A percentile compares a stretch with the other conserved stretches of the same genome.
These are phyloP conservation scores for Thymelicus sylvestris DNA, from an alignment of 2,888 invertebrate genomes.

Conservation along the genomic window DNA sequence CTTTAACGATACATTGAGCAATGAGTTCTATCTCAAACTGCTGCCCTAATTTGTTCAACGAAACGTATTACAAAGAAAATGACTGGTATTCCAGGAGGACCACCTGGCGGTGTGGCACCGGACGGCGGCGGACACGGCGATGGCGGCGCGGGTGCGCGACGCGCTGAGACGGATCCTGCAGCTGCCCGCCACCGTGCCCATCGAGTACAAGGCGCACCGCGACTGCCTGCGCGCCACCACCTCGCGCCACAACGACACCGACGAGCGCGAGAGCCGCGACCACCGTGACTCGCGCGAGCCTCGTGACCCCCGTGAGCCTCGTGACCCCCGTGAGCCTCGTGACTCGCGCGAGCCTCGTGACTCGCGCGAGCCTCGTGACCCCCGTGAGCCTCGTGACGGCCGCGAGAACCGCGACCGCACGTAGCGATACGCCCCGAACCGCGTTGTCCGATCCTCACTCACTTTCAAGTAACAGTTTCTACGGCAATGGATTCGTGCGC, in stretches of 20 bases:
- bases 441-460: constrained; percentile 41
- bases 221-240: constrained; percentile 58
- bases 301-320: constrained; percentile 8
- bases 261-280: constrained; percentile 39
- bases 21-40: no score
- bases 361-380: constrained; percentile 3
- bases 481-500: background rate
- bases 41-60: no score
- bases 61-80: no score
- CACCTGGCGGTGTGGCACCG: constrained; percentile 98
- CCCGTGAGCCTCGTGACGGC: constrained; percentile 9
- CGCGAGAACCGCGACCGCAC: constrained; percentile 27
- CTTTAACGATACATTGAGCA: no score
- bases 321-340: constrained; percentile 11
- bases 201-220: constrained; percentile 93
- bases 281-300: constrained; percentile 8
- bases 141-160: constrained; percentile 96
- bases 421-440: constrained; percentile 40
- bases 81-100: constrained; percentile 89
- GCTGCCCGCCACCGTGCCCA: constrained; percentile 95
- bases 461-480: constrained; percentile 21
- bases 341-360: constrained; percentile 31
- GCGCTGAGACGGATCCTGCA: constrained; percentile 97
- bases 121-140: constrained; percentile 94
- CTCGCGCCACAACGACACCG: constrained; percentile 53